Evolutionary conservation across 2,888 invertebrate genomes (phyloP).

Genomic region (Cephus rjabovi): DNA sequence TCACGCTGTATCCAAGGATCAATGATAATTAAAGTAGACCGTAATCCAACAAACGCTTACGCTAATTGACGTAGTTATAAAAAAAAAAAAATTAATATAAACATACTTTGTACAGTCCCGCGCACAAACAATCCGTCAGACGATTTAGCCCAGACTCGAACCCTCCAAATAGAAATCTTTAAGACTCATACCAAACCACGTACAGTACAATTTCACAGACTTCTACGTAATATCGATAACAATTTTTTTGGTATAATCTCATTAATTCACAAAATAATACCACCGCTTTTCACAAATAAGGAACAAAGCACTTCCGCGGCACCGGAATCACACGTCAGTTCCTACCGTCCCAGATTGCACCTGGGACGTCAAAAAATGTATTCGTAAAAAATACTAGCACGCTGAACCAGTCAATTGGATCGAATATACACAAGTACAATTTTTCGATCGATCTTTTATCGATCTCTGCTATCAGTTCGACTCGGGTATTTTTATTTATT

Average conservation of each 20-base stretch:
- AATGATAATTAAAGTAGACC: not conserved
- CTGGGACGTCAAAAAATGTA: not conserved
- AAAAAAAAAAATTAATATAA: not conserved
- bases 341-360: not conserved
- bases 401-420: not conserved
- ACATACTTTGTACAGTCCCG: slow-evolving; percentile 6
- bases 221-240: not conserved
- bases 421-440: not conserved
- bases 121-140: not conserved
- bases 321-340: slow-evolving; percentile 45
- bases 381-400: not conserved
- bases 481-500: slow-evolving; percentile 25
- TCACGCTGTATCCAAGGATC: not conserved
- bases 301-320: slow-evolving; percentile 8
- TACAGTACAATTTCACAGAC: not conserved
- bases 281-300: not conserved
- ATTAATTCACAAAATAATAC: not conserved
- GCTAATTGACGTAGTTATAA: not conserved
- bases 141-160: not conserved
- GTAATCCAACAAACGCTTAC: not conserved
- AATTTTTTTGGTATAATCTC: not conserved
- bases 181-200: not conserved
- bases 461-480: not conserved
- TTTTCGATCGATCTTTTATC: not conserved
- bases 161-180: not conserved